Evolutionary conservation across 2,797 vertebrate genomes (phyloP), one percentile per base, ranked within the genome.

Genomic region (Tympanoctomys barrerae): DNA sequence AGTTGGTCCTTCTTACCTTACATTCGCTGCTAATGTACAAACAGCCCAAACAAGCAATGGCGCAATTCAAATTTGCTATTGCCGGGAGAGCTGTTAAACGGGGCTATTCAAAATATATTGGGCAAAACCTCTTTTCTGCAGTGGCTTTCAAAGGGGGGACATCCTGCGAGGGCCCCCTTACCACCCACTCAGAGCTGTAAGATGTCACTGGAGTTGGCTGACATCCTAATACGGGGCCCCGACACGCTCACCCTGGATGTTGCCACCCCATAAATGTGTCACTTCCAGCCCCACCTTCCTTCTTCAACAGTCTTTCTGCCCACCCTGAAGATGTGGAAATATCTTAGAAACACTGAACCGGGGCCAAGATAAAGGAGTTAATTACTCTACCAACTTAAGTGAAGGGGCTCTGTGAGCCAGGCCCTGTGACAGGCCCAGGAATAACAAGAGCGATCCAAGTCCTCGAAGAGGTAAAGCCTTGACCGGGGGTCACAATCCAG

Each of bases 241-340:
- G 97, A 97, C 94, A 96, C 78, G 66, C 80, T 97, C 94, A 94
- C 96, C 88, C 94, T 83, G 96, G 93, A 86, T 94, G 97, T 97
- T 97, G 94, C 97, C 98, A 98, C 98, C 95, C 98, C 98, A 97
- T 98, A 98, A 98, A 98, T 98, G 98, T 97, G 97, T 98, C 97
- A 97, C 66, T 96, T 98, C 59, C 39, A 97, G 54, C 78, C 87
- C 70, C 71, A 71, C 90, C 61, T 77, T 96, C 82, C 93, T 97
- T 97, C 93, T 86, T 77, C 97, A 96, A 96, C 93, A 97, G 96
- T 96, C 94, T 95, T 95, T 97, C 95, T 96, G 96, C 88, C 94
- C 94, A 89, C 81, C 95, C 81, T 57, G 57, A 96, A 93, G 93
- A 97, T 85, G 96, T 94, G 64, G 83, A 97, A 75, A 59, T 89